Conservation (phyloP, 2,888 invertebrate species). For the Theretra japonica region DNA sequence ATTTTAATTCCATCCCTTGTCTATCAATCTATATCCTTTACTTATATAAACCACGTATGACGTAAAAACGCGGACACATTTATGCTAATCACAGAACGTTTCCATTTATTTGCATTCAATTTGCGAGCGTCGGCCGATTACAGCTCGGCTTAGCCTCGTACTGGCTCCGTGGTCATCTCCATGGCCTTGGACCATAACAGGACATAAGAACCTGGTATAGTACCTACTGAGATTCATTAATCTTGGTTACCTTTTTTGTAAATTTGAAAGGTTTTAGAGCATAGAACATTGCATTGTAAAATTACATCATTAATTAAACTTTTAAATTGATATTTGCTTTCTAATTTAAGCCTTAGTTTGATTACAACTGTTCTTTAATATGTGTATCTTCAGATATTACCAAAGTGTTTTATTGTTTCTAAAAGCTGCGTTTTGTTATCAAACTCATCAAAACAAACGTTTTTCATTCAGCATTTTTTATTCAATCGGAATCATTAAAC, state of each 20-base stretch:
- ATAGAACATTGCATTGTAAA: too few relatives aligned
- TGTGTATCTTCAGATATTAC: too few relatives aligned
- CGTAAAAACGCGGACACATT: conserved; percentile 21
- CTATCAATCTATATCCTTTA: not conserved
- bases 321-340: too few relatives aligned
- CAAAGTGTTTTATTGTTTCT: too few relatives aligned
- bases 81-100: conserved; percentile 12
- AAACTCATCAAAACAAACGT: too few relatives aligned
- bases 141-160: not conserved
- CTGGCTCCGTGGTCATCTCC: not conserved
- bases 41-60: not conserved
- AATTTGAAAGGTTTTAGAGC: not conserved
- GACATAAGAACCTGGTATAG: not conserved
- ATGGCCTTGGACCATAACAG: not conserved
- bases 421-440: too few relatives aligned
- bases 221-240: not conserved
- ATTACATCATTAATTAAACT: too few relatives aligned
- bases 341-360: too few relatives aligned
- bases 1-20: not conserved
- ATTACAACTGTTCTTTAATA: too few relatives aligned
- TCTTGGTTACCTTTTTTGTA: not conserved
- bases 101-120: conserved; percentile 23
- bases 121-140: conserved; percentile 1
- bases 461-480: too few relatives aligned
- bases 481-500: not conserved